Evolutionary conservation across 2,113 vertebrate species (phyloP), one percentile per base, ranked within the genome.

Genomic region (Emydura subglobosa): DNA sequence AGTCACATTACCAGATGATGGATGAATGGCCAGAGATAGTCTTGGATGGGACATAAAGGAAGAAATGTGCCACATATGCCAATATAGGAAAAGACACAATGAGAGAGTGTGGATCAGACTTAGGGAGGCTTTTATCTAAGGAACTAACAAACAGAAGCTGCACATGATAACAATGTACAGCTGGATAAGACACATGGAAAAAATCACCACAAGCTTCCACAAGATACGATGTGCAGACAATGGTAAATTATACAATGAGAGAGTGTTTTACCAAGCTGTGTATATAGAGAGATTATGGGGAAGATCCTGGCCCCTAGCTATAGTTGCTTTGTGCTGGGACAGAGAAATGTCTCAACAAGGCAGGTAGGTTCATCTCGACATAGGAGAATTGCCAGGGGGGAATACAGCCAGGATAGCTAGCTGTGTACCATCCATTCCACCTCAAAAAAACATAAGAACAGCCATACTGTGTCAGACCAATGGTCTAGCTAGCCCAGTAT

Each of bases 101-200:
- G 89, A 79, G 85, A 89, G 91, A 93, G 51, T 3, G 4, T 83
- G 82, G 91, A 91, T 95, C 92, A 87, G 91, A 93, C 94, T 95
- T 93, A 88, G 81, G 87, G 93, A 96, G 50, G 42, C 83, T 87
- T 92, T 97, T 96, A 96, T 97, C 94, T 93, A 76, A 97, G 95
- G 94, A 97, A 96, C 96, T 88, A 96, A 96, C 96, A 95, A 96
- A 96, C 96, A 97, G 96, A 96, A 95, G 96, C 96, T 91, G 96
- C 76, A 85, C 86, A 91, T 68, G 96, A 97, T 97, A 97, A 96
- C 87, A 95, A 90, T 11, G 0, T 88, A 85, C 91, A 92, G 95
- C 83, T 95, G 95, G 96, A 95, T 96, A 97, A 97, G 87, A 95
- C 86, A 91, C 95, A 96, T 95, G 97, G 96, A 96, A 97, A 97